These are phyloP conservation scores for Cercopithecus mona DNA, from an alignment of 2,113 vertebrate genomes.

Conservation along the genomic window DNA sequence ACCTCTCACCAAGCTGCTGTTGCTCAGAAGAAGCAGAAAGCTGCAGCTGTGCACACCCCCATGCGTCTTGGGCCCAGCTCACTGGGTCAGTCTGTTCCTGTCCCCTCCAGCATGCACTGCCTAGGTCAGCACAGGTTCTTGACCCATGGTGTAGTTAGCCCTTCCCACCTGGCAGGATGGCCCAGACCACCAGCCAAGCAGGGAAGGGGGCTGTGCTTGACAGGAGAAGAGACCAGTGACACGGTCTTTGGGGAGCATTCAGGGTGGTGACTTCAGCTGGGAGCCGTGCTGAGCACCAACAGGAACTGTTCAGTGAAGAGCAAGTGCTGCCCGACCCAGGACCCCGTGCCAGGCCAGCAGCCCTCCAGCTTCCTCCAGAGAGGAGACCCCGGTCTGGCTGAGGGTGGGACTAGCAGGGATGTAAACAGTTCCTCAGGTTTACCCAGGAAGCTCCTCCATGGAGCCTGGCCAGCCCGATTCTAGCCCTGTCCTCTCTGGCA, in stretches of 20 bases:
- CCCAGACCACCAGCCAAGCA: neutral
- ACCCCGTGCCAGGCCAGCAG: neutral
- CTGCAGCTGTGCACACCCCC: neutral
- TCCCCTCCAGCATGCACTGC: neutral
- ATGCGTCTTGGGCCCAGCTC: neutral
- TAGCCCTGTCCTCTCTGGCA: neutral
- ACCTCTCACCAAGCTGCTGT: neutral
- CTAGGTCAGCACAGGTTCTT: neutral
- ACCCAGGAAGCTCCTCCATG: neutral
- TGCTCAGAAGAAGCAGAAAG: neutral
- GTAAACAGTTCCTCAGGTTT: neutral
- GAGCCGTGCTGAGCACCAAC: neutral
- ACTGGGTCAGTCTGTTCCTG: neutral
- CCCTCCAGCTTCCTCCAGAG: neutral
- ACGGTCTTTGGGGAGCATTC: accelerated
- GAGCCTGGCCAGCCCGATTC: neutral
- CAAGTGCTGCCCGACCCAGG: accelerated
- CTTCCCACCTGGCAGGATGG: neutral
- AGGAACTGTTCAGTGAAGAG: neutral
- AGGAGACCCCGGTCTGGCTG: neutral
- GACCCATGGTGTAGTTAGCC: accelerated
- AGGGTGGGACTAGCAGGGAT: neutral
- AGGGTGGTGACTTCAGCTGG: neutral
- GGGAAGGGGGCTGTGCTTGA: neutral
- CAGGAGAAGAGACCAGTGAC: neutral